Evolutionary conservation across 2,113 vertebrate genomes (phyloP), one percentile per base, ranked within the genome.

Genomic region (Sorex araneus): DNA sequence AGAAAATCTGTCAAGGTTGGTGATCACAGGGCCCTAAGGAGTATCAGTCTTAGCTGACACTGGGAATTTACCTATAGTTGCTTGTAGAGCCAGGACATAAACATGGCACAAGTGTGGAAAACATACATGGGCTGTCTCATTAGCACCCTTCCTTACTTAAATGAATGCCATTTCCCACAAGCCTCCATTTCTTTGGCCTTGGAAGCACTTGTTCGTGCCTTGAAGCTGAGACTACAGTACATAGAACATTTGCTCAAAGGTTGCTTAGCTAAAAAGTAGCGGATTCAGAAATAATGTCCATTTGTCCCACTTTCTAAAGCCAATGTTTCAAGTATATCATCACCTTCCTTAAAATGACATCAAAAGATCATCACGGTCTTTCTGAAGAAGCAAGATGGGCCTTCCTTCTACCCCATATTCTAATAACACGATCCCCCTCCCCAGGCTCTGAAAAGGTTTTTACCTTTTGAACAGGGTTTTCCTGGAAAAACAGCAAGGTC

Each of bases 191-290:
- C 54, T 93, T 92, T 84, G 43, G 87, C 87, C 40, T 76, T 71
- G 18, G 30, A 94, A 89, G 93, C 32, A 74, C 2, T 70, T 69
- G 92, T 63, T 84, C 30, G 6, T 45, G 19, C 50, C 18, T 93
- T 70, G 34, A 83, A 63, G 6, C 36, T 28, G 32, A 90, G 13
- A 19, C 27, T 45, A 43, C 73, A 63, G 50, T 5, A 67, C 21
- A 40, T 19, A 76, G 87, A 73, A 9, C 34, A 71, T 8, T 6
- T 89, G 3, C 25, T 91, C 15, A 67, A 85, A 70, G 19, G 7
- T 91, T 94, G 67, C 4, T 47, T 64, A 63, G 25, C 43, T 66
- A 70, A 71, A 47, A 88, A 75, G n/a, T 47, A 71, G 30, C 34
- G 73, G 21, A 71, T 30, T 84, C 30, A 45, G 36, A 32, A 86